These are phyloP conservation scores for Danio tinwini DNA, from an alignment of 2,797 vertebrate species.

Conservation along the genomic window DNA sequence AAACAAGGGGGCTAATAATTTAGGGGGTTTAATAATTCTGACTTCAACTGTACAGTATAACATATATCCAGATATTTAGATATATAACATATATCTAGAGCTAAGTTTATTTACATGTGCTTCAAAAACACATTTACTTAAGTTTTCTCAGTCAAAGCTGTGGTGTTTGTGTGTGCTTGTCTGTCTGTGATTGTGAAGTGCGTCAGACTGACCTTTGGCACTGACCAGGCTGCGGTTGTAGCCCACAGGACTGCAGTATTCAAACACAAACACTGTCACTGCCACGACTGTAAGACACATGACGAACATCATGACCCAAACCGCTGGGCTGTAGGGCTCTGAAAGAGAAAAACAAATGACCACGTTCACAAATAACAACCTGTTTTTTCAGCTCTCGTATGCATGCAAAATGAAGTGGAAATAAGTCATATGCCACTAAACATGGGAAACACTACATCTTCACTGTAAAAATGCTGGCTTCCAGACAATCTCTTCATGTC, in stretches of 20 bases:
- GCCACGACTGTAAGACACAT: conserved; percentile 98
- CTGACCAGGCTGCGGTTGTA: conserved; percentile 94
- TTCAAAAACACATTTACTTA: neutral
- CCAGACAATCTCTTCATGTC: too few species aligned
- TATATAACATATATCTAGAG: neutral
- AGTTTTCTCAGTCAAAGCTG: conserved; percentile 29
- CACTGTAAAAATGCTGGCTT: neutral
- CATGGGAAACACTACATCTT: conserved; percentile 24
- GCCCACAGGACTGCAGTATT: conserved; percentile 97
- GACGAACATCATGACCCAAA: conserved; percentile 99
- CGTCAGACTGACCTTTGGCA: conserved; percentile 86
- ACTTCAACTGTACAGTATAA: too few species aligned
- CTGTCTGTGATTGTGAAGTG: conserved; percentile 37
- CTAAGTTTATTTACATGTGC: neutral
- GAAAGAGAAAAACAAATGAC: conserved; percentile 45
- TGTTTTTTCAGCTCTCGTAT: neutral
- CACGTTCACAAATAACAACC: neutral
- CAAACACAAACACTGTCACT: conserved; percentile 93
- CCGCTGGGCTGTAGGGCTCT: conserved; percentile 96
- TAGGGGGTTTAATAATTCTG: too few species aligned
- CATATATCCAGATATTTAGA: too few species aligned
- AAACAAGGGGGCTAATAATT: too few species aligned
- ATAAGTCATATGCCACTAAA: conserved; percentile 14
- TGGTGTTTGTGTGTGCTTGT: conserved; percentile 29
- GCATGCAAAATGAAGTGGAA: conserved; percentile 7